These are phyloP conservation scores for Cyprinus carpio DNA, from an alignment of 2,113 vertebrate species.

Conservation along the genomic window DNA sequence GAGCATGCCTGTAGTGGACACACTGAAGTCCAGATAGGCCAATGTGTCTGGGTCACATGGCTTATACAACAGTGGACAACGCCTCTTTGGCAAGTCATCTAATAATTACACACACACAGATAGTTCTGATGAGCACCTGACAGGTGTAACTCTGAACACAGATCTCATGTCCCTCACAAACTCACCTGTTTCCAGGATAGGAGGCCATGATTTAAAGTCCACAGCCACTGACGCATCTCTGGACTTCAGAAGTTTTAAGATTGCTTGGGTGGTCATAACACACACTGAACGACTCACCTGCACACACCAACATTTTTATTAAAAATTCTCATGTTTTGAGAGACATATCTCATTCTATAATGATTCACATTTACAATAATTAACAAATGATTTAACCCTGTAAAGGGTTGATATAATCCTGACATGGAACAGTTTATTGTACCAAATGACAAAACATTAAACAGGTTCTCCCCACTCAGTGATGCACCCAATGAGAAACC, in stretches of 20 bases:
- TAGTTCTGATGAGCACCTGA: background rate
- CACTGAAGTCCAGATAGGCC: constrained; percentile 98
- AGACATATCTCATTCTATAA: background rate
- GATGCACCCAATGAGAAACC: no score
- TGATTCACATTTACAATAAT: no score
- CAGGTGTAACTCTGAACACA: background rate
- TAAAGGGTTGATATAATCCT: no score
- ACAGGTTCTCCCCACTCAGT: no score
- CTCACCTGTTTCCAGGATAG: constrained; percentile 91
- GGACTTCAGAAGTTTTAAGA: constrained; percentile 90
- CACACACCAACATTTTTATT: background rate
- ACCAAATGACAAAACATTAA: no score
- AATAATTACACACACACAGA: constrained; percentile 23
- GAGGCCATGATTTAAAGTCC: constrained; percentile 92
- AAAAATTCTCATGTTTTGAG: background rate
- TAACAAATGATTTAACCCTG: no score
- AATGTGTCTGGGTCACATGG: constrained; percentile 91
- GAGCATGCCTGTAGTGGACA: constrained; percentile 98
- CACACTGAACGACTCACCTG: constrained; percentile 96
- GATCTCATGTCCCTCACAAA: background rate
- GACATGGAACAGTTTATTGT: no score
- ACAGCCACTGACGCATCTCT: constrained; percentile 91
- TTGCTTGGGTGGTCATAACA: constrained; percentile 91
- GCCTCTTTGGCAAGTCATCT: constrained; percentile 99
- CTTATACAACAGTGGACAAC: constrained; percentile 89